These are phyloP conservation scores for Diarsia dahlii DNA, from an alignment of 2,888 invertebrate species.

Conservation along the genomic window DNA sequence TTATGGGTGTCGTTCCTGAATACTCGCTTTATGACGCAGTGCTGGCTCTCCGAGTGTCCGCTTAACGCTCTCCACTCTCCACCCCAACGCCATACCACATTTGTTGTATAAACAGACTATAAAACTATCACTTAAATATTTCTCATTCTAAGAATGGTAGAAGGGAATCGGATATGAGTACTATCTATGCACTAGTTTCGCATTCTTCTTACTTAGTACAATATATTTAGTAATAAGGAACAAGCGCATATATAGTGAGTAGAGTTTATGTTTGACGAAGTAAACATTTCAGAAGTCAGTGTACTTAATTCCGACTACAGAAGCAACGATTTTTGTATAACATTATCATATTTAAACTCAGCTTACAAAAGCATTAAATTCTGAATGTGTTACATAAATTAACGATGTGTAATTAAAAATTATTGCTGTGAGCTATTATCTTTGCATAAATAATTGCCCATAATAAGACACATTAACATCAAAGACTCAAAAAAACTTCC, in stretches of 20 bases:
- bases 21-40: conserved; percentile 81
- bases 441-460: conserved; percentile 71
- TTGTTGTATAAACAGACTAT: conserved; percentile 78
- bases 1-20: conserved; percentile 87
- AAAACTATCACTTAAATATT: conserved; percentile 72
- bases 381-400: conserved; percentile 69
- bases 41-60: conserved; percentile 53
- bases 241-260: neutral
- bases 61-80: conserved; percentile 63
- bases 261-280: conserved; percentile 51
- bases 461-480: conserved; percentile 69
- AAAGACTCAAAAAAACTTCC: conserved; percentile 65
- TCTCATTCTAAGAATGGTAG: conserved; percentile 60
- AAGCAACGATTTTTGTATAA: conserved; percentile 50
- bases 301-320: conserved; percentile 24
- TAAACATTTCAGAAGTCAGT: conserved; percentile 32
- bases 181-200: conserved; percentile 46
- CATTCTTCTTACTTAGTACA: conserved; percentile 13
- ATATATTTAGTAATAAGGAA: neutral
- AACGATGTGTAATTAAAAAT: conserved; percentile 71
- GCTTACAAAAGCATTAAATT: conserved; percentile 61
- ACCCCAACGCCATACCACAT: conserved; percentile 69
- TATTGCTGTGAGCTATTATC: conserved; percentile 70
- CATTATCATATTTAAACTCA: conserved; percentile 61
- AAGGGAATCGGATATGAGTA: conserved; percentile 48